Percentiles rank a stretch among this genome's conserved stretches.
Conservation (phyloP, 2,113 vertebrate species). For the Oplegnathus fasciatus region DNA sequence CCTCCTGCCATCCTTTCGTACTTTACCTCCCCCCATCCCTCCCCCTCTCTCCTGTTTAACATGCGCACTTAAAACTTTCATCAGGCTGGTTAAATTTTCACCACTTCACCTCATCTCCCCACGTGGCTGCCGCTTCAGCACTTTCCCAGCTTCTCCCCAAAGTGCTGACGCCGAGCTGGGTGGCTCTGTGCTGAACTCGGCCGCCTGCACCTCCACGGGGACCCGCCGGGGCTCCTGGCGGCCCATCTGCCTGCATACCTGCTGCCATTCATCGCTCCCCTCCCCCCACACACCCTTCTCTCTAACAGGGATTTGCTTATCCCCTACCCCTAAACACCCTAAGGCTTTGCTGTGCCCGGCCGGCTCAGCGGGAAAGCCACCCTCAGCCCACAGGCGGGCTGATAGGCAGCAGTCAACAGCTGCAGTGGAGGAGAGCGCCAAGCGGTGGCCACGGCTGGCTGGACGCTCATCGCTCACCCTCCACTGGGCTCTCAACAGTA, state of each 20-base stretch:
- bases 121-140: conserved; percentile 69
- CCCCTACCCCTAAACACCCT: not conserved
- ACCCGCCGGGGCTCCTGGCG: conserved; percentile 41
- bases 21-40: not conserved
- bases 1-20: conserved; percentile 31
- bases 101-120: conserved; percentile 68
- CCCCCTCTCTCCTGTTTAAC: conserved; percentile 62
- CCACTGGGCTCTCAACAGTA: conserved; percentile 14
- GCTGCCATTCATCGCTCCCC: conserved; percentile 33
- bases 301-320: conserved; percentile 10
- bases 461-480: conserved; percentile 13
- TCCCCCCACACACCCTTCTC: not conserved
- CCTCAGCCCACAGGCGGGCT: conserved; percentile 25
- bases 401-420: conserved; percentile 43
- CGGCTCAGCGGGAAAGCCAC: conserved; percentile 30
- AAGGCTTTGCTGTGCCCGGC: conserved; percentile 3
- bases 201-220: conserved; percentile 49
- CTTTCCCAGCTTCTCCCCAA: conserved; percentile 63
- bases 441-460: conserved; percentile 31
- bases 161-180: conserved; percentile 60
- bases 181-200: conserved; percentile 55
- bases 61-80: conserved; percentile 78
- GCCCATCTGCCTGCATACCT: conserved; percentile 60
- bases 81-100: conserved; percentile 77
- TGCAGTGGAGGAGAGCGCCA: conserved; percentile 27